Conservation (phyloP, 2,797 vertebrate genomes). For the Tachyglossus aculeatus region DNA sequence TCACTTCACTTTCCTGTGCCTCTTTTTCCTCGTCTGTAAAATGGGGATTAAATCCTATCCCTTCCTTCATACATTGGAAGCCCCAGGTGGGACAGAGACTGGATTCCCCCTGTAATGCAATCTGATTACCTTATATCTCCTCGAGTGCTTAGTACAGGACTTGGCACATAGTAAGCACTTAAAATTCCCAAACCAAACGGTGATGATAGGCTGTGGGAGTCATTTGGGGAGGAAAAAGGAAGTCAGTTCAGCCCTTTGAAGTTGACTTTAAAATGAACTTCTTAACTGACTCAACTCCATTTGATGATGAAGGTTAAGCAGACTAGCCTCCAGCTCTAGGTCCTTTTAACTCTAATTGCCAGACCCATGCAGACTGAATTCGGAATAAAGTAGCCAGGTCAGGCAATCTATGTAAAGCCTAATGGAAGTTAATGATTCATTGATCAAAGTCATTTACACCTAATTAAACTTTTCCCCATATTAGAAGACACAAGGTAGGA, state of each 20-base stretch:
- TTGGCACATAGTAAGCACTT: not conserved
- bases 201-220: constrained; percentile 17
- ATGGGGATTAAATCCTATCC: too few relatives aligned
- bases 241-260: constrained; percentile 45
- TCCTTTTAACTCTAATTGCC: constrained; percentile 73
- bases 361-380: constrained; percentile 69
- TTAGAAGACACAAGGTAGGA: constrained; percentile 57
- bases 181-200: not conserved
- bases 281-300: constrained; percentile 71
- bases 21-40: too few relatives aligned
- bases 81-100: too few relatives aligned
- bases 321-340: constrained; percentile 64
- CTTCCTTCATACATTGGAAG: too few relatives aligned
- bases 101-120: too few relatives aligned
- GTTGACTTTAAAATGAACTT: constrained; percentile 61
- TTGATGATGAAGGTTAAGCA: constrained; percentile 50
- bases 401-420: constrained; percentile 76
- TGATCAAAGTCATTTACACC: constrained; percentile 77
- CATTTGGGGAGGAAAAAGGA: constrained; percentile 38
- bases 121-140: too few relatives aligned
- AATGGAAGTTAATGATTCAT: constrained; percentile 81
- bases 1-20: too few relatives aligned
- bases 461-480: constrained; percentile 75
- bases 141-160: too few relatives aligned
- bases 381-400: constrained; percentile 69